These are phyloP conservation scores for Pogonocichla stellata DNA, from an alignment of 2,113 vertebrate genomes.

Conservation along the genomic window DNA sequence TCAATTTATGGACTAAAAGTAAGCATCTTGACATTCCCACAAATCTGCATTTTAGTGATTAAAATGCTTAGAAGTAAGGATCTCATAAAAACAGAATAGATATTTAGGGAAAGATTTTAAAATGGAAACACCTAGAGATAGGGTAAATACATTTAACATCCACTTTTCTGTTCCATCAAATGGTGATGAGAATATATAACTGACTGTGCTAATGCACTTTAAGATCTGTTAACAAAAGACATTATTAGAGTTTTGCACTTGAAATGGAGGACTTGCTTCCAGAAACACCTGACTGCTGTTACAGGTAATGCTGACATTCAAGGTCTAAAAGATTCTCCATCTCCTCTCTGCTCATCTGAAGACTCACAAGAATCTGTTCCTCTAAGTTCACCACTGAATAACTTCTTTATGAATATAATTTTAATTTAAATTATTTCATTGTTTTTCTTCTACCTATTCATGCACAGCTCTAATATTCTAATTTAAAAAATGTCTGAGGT, in stretches of 20 bases:
- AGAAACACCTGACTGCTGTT: neutral
- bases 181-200: neutral
- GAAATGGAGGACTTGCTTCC: neutral
- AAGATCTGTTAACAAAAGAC: neutral
- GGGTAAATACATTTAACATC: neutral
- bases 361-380: neutral
- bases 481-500: neutral
- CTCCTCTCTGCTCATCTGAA: neutral
- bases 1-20: neutral
- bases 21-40: neutral
- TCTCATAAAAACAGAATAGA: neutral
- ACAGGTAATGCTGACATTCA: neutral
- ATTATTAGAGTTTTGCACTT: neutral
- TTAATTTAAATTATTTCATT: neutral
- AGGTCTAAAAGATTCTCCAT: neutral
- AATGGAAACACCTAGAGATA: neutral
- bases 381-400: neutral
- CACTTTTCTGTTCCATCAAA: neutral
- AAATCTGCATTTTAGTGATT: neutral
- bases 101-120: neutral
- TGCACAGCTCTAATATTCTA: neutral
- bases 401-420: neutral
- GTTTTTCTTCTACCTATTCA: neutral
- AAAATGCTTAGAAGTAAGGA: neutral
- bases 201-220: neutral